A percentile compares a stretch with the other conserved stretches of the same genome.
phyloP scores from a whole-genome alignment of 1,140 invertebrate species.

The Mamestra configurata region DNA sequence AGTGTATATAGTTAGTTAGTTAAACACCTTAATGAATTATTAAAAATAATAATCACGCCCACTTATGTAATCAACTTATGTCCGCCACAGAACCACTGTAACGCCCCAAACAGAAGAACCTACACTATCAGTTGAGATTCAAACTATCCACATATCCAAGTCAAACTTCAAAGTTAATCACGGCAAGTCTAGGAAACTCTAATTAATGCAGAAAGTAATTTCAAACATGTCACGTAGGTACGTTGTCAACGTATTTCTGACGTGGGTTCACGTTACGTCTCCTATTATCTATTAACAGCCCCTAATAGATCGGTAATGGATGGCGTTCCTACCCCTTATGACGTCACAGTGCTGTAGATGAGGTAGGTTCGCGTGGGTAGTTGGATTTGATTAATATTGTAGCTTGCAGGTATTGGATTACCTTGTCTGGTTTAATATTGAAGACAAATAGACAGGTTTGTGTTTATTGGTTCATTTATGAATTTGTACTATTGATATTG shows the following conservation, averaged over 20 bases:
- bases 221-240: constrained; percentile 22
- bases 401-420: background rate
- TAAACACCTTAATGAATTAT: too few relatives aligned
- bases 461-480: too few relatives aligned
- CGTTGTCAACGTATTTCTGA: constrained; percentile 1
- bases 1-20: too few relatives aligned
- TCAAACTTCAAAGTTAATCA: constrained; percentile 5
- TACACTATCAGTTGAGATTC: background rate
- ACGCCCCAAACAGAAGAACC: too few relatives aligned
- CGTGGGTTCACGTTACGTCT: background rate
- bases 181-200: background rate
- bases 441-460: background rate
- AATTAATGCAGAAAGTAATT: constrained; percentile 34
- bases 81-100: too few relatives aligned
- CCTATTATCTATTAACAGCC: constrained; percentile 37
- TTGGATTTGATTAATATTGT: constrained; percentile 5
- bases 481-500: too few relatives aligned
- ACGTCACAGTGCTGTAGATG: background rate
- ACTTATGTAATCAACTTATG: too few relatives aligned
- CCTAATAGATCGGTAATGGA: constrained; percentile 52
- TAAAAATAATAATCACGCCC: too few relatives aligned
- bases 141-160: background rate
- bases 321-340: constrained; percentile 14
- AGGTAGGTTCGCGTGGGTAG: background rate
- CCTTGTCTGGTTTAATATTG: background rate